Base-by-base conservation (phyloP, 2,113 vertebrate genomes). In the Tragulus kanchil region DNA sequence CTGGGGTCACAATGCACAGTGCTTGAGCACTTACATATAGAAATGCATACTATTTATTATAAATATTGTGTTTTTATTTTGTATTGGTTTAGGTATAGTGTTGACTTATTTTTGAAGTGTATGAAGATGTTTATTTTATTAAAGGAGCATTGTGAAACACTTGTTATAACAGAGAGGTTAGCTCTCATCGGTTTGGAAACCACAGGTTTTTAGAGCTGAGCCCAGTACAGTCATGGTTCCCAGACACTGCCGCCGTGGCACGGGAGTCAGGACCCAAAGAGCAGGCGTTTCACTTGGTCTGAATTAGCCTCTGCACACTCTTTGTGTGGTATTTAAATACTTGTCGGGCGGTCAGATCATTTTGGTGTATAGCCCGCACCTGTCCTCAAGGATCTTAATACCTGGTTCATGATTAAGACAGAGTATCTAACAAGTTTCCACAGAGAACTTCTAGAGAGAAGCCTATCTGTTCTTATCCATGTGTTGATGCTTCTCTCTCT, bases 1-100 rank as follows among this genome's bases (percentile, higher is more conserved):
- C 52, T 17, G 42, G 16, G 2, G 1, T 56, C 61, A 69, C 7
- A 28, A 21, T 6, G 9, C 61, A 90, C 16, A 14, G 6, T 19
- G 3, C 26, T 12, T 26, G 42, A 81, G 26, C 0, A 4, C 42
- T 82, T 45, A 54, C 16, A 59, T 31, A 77, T 16, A 7, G 83
- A 93, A 78, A 71, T 59, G 48, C 19, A 81, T 48, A 36, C 42
- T 42, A 48, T 94, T 92, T 64, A 62, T 95, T 77, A 82, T 31
- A 71, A 84, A 45, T n/a, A 71, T 31, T 12, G 14, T 62, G 26
- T 17, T 42, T 92, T 67, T 83, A 69, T 83, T 71, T 69, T 73
- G 1, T 52, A 59, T 85, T 15, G 11, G 28, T 54, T 48, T 42
- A 59, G 36, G 25, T 26, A 86, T 28, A 85, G 21, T 8, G 4